These are phyloP conservation scores for Myotis pilosus DNA, from an alignment of 2,797 vertebrate species.

Conservation along the genomic window DNA sequence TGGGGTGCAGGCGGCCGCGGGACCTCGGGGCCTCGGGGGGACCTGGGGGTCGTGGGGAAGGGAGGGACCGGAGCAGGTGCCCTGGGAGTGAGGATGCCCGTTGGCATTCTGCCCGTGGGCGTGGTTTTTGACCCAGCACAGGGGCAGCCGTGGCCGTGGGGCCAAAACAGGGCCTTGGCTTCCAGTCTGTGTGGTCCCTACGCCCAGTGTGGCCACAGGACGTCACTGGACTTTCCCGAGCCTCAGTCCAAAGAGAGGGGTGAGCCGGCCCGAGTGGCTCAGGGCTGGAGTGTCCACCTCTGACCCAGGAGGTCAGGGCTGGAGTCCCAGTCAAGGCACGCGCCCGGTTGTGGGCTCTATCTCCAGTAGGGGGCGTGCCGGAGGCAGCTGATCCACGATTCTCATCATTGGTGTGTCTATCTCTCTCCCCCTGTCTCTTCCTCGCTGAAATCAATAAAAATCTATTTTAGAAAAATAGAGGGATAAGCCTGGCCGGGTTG, in stretches of 20 bases:
- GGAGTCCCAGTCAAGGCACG: too few relatives aligned
- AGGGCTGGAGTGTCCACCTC: too few relatives aligned
- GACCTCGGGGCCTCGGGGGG: background rate
- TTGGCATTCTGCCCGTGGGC: background rate
- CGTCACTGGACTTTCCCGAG: background rate
- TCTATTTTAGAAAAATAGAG: too few relatives aligned
- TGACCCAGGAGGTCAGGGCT: too few relatives aligned
- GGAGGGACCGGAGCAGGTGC: background rate
- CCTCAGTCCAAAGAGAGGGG: background rate
- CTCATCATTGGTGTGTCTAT: too few relatives aligned
- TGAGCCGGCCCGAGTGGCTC: background rate
- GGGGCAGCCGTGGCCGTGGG: background rate
- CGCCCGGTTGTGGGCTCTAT: too few relatives aligned
- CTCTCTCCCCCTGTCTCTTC: too few relatives aligned
- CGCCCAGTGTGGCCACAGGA: background rate
- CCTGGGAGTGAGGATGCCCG: too few relatives aligned
- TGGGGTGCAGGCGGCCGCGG: background rate
- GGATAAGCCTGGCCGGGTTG: too few relatives aligned
- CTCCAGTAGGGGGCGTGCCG: too few relatives aligned
- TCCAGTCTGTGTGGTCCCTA: background rate
- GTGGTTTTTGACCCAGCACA: background rate
- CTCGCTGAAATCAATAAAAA: too few relatives aligned
- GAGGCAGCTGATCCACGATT: too few relatives aligned
- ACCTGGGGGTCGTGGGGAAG: background rate
- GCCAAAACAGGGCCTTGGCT: background rate